phyloP scores from a whole-genome alignment of 2,888 invertebrate genomes.

The Watsonalla cultraria region DNA sequence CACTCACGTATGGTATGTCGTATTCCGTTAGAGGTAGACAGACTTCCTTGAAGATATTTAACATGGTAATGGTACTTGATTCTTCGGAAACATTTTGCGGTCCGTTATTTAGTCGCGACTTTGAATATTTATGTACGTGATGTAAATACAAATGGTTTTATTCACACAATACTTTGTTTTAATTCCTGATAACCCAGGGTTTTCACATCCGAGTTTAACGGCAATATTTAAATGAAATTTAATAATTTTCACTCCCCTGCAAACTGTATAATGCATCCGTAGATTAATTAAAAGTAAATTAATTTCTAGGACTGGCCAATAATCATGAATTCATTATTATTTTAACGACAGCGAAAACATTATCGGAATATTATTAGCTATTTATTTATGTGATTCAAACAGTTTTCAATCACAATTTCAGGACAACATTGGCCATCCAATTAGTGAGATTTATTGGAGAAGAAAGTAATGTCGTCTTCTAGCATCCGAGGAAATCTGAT shows the following conservation, averaged over 20 bases:
- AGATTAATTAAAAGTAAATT: conserved; percentile 7
- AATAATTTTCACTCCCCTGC: conserved; percentile 5
- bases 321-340: not conserved
- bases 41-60: conserved; percentile 50
- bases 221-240: conserved; percentile 3
- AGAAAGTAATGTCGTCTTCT: conserved; percentile 13
- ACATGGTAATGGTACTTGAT: conserved; percentile 45
- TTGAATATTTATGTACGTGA: conserved; percentile 53
- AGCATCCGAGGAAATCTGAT: conserved; percentile 41
- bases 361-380: not conserved
- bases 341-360: not conserved
- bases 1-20: conserved; percentile 12
- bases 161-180: conserved; percentile 32
- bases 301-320: not conserved
- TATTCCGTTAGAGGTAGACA: conserved; percentile 40
- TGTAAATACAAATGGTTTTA: conserved; percentile 42
- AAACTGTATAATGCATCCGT: conserved; percentile 4
- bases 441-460: conserved; percentile 7
- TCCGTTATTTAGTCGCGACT: conserved; percentile 59
- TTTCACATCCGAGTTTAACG: not conserved
- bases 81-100: conserved; percentile 45
- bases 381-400: not conserved
- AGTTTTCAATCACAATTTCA: not conserved
- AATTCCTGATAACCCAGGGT: conserved; percentile 8
- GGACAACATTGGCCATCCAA: not conserved